Conservation (phyloP, 2,113 vertebrate genomes). For the Anser cygnoides region DNA sequence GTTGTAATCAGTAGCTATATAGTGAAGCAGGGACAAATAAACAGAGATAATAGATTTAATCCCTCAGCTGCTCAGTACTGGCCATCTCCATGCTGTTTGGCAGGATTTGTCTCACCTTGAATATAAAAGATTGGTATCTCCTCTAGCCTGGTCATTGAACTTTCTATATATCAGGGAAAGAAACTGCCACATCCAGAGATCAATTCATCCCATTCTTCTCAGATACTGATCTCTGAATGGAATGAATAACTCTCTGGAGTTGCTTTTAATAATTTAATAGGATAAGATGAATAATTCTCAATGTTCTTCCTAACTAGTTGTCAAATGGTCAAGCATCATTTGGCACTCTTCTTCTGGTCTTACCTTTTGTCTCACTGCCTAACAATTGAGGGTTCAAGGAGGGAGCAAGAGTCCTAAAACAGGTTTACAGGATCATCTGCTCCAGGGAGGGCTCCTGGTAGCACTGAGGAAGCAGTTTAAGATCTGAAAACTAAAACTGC, state of each 20-base stretch:
- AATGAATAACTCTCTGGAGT: neutral
- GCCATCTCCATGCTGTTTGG: neutral
- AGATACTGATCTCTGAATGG: neutral
- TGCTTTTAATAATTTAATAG: neutral
- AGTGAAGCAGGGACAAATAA: neutral
- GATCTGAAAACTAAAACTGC: neutral
- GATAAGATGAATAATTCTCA: neutral
- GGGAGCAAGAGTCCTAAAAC: neutral
- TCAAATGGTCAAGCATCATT: neutral
- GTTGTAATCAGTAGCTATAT: neutral
- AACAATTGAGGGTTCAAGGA: neutral
- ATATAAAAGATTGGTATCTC: neutral
- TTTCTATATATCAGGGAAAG: neutral
- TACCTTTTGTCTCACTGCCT: neutral
- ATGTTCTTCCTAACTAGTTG: neutral
- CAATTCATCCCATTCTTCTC: neutral
- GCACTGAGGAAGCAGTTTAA: neutral
- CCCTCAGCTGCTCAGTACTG: fast-evolving
- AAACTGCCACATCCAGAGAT: neutral
- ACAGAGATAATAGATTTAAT: neutral
- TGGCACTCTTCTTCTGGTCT: neutral
- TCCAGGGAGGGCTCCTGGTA: neutral
- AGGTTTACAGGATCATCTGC: neutral
- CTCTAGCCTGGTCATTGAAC: neutral
- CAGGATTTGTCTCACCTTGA: neutral